Percentiles rank a stretch among this genome's conserved stretches.
Conservation (phyloP, 2,113 vertebrate species). For the Callipepla squamata region DNA sequence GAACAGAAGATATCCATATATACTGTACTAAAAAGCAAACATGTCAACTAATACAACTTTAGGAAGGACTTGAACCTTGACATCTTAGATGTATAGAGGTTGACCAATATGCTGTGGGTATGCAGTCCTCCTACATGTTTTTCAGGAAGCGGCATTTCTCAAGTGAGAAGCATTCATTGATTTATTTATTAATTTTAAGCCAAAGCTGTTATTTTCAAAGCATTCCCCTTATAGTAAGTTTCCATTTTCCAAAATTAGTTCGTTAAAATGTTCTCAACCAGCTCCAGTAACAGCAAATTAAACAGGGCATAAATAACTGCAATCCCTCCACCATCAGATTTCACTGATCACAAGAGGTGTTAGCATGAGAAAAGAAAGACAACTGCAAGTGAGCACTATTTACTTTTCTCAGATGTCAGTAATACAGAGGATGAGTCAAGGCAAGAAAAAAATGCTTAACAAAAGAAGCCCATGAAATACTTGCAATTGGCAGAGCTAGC, state of each 20-base stretch:
- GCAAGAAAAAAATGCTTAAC: background rate
- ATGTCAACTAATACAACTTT: background rate
- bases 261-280: background rate
- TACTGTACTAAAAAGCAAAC: background rate
- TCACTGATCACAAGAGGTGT: background rate
- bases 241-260: background rate
- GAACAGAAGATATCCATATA: background rate
- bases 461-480: background rate
- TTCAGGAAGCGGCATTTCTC: background rate
- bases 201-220: background rate
- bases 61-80: background rate
- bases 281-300: background rate
- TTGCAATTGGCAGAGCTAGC: background rate
- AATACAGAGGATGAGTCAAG: background rate
- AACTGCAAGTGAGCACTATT: background rate
- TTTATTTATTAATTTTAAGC: background rate
- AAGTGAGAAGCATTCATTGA: background rate
- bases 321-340: background rate
- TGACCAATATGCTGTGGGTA: background rate
- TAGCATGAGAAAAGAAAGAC: background rate
- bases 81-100: background rate
- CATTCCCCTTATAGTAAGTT: background rate
- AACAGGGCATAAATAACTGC: background rate
- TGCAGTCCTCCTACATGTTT: background rate
- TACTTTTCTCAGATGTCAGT: background rate